Evolutionary conservation across 1,140 invertebrate species (phyloP).

Genomic region (Tetranychus urticae): DNA sequence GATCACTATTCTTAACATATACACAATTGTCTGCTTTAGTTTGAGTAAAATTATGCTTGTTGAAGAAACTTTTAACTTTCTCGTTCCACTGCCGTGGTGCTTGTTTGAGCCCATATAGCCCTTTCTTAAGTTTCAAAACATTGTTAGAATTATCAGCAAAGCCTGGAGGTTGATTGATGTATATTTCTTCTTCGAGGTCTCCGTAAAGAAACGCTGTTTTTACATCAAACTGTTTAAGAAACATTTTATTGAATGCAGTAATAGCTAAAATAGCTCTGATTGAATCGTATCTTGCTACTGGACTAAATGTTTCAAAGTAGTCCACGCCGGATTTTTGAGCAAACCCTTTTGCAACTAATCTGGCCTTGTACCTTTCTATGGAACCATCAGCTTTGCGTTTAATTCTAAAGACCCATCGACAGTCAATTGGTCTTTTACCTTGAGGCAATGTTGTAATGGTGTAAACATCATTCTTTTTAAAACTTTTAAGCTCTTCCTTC

Average conservation of each 20-base stretch:
- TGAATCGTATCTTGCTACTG: constrained; percentile 2
- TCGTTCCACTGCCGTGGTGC: constrained; percentile 21
- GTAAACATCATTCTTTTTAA: background rate
- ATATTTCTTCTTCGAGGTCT: constrained; percentile 12
- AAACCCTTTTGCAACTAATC: constrained; percentile 4
- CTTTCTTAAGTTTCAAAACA: constrained; percentile 17
- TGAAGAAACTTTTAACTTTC: constrained; percentile 8
- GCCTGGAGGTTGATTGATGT: constrained; percentile 1
- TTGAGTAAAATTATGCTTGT: background rate
- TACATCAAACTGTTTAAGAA: constrained; percentile 1
- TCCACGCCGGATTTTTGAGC: constrained; percentile 4
- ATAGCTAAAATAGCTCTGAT: background rate
- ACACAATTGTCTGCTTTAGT: constrained; percentile 5
- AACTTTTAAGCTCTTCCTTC: constrained; percentile 1
- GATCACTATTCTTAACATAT: background rate
- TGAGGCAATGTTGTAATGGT: background rate
- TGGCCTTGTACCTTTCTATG: constrained; percentile 3
- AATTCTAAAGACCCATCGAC: constrained; percentile 7
- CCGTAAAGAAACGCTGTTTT: constrained; percentile 7
- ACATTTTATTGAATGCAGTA: background rate
- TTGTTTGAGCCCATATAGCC: constrained; percentile 23
- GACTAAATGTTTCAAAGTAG: constrained; percentile 1
- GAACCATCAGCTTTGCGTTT: constrained; percentile 5
- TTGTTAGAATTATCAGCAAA: background rate
- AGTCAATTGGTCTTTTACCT: background rate